phyloP scores from a whole-genome alignment of 2,797 vertebrate species.

The Sebastolobus alascanus region DNA sequence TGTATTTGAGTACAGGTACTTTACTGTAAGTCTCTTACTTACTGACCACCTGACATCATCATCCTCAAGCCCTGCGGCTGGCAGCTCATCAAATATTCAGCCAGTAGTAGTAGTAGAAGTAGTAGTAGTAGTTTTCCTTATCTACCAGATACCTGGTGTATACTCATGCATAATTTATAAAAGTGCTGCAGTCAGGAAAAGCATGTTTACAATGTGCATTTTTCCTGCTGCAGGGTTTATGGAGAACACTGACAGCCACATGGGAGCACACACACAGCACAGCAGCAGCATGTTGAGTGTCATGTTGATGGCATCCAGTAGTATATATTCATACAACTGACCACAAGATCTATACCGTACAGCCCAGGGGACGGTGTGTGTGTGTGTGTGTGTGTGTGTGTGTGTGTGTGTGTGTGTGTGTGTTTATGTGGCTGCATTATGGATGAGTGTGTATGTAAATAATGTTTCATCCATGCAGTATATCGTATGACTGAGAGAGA shows the following conservation, averaged over 20 bases:
- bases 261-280: constrained; percentile 7
- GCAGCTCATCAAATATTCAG: constrained; percentile 8
- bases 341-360: background rate
- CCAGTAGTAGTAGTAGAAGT: background rate
- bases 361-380: background rate
- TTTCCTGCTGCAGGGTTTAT: constrained; percentile 10
- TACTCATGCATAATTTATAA: constrained; percentile 45
- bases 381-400: no score
- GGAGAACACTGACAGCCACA: constrained; percentile 18
- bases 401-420: no score
- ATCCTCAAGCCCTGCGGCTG: background rate
- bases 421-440: constrained; percentile 29
- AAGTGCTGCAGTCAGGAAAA: constrained; percentile 2
- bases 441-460: constrained; percentile 21
- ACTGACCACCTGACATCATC: background rate
- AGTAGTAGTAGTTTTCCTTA: background rate
- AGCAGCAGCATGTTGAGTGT: constrained; percentile 6
- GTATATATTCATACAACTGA: background rate
- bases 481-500: background rate
- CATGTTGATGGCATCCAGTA: constrained; percentile 6
- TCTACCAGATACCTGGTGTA: background rate
- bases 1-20: no score
- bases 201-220: background rate
- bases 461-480: constrained; percentile 1
- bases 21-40: no score